Conservation (phyloP, 2,888 invertebrate species). For the Cepaea hortensis region DNA sequence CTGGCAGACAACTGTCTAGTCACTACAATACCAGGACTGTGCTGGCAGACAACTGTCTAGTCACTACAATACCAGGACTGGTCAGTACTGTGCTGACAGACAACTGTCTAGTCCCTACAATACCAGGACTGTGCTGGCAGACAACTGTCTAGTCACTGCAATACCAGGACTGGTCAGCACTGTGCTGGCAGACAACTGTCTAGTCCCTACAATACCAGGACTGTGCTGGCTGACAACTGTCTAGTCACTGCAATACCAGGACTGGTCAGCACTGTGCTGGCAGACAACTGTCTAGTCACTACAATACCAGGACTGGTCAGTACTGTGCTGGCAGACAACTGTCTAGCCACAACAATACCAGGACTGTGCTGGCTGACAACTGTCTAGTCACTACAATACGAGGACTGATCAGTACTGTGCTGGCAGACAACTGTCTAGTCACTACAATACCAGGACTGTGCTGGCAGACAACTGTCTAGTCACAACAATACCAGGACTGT, state of each 20-base stretch:
- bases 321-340: no score
- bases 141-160: no score
- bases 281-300: no score
- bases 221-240: no score
- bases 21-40: constrained; percentile 84
- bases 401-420: constrained; percentile 92
- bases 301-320: constrained; percentile 92
- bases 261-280: no score
- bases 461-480: no score
- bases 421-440: no score
- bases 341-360: constrained; percentile 82
- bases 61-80: constrained; percentile 86
- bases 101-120: no score
- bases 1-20: no score
- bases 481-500: constrained; percentile 84
- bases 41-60: no score
- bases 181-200: no score
- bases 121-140: constrained; percentile 92
- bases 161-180: constrained; percentile 94
- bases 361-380: no score
- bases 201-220: constrained; percentile 84
- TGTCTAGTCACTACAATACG: constrained; percentile 82
- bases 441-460: constrained; percentile 85
- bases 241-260: constrained; percentile 84
- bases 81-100: constrained; percentile 91